Conservation (phyloP, 2,797 vertebrate species). For the Alcedo quadribrachys region DNA sequence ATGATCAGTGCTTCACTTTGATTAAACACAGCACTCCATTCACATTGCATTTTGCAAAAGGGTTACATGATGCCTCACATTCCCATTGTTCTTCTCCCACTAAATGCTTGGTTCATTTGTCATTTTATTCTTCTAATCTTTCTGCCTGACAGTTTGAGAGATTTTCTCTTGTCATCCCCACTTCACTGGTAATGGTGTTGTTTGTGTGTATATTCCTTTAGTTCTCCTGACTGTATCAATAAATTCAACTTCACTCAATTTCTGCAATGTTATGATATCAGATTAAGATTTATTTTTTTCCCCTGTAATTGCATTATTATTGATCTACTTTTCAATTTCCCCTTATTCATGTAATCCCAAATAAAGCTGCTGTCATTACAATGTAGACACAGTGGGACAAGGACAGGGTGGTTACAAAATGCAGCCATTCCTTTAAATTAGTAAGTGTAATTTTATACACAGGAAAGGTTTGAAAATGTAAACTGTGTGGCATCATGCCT, state of each 20-base stretch:
- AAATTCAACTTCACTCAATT: background rate
- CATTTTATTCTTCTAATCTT: slow-evolving; percentile 8
- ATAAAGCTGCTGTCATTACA: background rate
- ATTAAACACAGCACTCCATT: background rate
- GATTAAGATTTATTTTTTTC: background rate
- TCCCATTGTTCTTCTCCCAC: background rate
- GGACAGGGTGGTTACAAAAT: background rate
- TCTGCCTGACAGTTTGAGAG: slow-evolving; percentile 16
- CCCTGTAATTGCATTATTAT: background rate
- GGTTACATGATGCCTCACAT: background rate
- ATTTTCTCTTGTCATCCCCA: background rate
- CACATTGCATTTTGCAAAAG: background rate
- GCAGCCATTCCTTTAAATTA: background rate
- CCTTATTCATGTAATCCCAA: background rate
- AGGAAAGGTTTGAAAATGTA: background rate
- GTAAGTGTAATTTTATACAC: background rate
- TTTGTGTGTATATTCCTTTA: background rate
- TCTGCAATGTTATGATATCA: background rate
- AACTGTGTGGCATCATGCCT: background rate
- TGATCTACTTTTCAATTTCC: background rate
- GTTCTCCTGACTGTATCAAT: background rate
- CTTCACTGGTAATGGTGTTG: background rate
- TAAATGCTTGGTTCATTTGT: slow-evolving; percentile 1
- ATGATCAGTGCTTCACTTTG: background rate
- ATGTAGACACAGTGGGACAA: background rate